Conservation (phyloP, 2,113 vertebrate species). For the Tyrannus savana region DNA sequence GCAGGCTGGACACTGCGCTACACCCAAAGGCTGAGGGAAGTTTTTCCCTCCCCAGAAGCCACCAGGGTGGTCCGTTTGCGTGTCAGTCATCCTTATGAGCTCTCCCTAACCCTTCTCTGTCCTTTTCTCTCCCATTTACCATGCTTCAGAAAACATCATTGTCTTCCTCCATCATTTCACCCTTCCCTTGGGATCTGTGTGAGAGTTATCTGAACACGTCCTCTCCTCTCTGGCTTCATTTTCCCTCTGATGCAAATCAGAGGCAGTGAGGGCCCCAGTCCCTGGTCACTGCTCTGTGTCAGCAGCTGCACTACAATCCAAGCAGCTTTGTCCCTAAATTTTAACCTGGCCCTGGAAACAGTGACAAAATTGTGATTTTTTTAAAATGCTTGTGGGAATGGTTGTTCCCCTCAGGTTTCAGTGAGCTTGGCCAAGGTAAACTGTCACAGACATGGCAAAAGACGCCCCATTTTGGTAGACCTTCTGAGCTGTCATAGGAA, state of each 20-base stretch:
- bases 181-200: neutral
- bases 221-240: neutral
- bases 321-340: neutral
- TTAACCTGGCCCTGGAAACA: neutral
- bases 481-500: neutral
- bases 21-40: neutral
- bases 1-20: neutral
- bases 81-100: neutral
- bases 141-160: neutral
- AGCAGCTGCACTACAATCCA: neutral
- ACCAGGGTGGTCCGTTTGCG: neutral
- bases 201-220: neutral
- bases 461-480: neutral
- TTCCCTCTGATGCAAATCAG: neutral
- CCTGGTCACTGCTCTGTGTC: neutral
- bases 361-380: too few relatives aligned
- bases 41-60: neutral
- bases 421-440: neutral
- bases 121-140: neutral
- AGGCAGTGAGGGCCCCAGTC: neutral
- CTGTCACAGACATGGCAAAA: neutral
- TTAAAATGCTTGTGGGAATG: neutral
- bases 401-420: neutral
- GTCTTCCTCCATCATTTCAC: neutral
- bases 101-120: neutral